phyloP scores from a whole-genome alignment of 2,113 vertebrate species.

The Camelus dromedarius region DNA sequence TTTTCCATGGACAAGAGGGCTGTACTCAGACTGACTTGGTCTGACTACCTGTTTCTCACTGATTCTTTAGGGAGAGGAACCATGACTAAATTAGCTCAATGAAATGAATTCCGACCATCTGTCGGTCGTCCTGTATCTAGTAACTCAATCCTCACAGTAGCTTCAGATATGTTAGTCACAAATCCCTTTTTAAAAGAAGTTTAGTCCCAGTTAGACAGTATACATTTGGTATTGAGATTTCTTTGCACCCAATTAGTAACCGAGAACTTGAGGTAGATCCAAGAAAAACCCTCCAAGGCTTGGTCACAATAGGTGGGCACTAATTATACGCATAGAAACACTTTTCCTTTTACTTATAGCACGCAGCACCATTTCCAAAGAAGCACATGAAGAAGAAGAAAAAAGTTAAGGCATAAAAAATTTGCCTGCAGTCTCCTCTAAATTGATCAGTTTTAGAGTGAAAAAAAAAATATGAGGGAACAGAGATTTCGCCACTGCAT shows the following conservation, averaged over 20 bases:
- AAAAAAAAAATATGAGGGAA: background rate
- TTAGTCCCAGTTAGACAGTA: background rate
- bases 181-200: background rate
- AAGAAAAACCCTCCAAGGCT: background rate
- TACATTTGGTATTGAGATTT: slow-evolving; percentile 41
- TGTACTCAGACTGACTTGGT: background rate
- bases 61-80: background rate
- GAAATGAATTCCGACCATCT: background rate
- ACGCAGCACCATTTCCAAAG: background rate
- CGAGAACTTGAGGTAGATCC: background rate
- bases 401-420: background rate
- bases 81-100: background rate
- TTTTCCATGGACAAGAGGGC: background rate
- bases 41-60: background rate
- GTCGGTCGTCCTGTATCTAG: background rate
- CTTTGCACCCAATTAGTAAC: background rate
- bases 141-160: background rate
- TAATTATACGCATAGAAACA: background rate
- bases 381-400: background rate
- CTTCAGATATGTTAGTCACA: background rate
- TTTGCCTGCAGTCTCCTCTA: background rate
- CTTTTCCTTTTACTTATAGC: background rate
- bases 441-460: background rate
- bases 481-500: background rate
- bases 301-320: background rate